phyloP scores from a whole-genome alignment of 2,113 vertebrate species.

The Sarotherodon lohbergeri region DNA sequence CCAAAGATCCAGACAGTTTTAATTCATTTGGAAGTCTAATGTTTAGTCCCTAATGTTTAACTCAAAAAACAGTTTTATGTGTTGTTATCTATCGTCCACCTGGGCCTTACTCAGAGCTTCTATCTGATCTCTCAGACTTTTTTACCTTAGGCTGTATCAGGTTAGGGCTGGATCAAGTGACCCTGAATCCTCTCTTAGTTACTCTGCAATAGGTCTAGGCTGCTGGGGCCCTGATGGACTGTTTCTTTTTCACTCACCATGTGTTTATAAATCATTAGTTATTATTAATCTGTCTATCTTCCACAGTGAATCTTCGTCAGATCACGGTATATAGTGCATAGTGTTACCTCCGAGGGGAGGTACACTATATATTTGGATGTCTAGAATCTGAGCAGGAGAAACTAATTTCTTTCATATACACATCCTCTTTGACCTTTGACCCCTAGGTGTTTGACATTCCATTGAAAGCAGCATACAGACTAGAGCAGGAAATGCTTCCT shows the following conservation, averaged over 20 bases:
- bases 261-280: neutral
- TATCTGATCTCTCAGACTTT: neutral
- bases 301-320: neutral
- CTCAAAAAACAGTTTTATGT: neutral
- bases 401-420: constrained; percentile 16
- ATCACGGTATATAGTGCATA: neutral
- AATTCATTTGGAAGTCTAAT: neutral
- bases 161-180: neutral
- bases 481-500: constrained; percentile 48
- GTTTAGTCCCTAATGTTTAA: neutral
- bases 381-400: constrained; percentile 10
- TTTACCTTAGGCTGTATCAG: neutral
- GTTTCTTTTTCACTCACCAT: neutral
- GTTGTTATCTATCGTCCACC: neutral
- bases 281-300: neutral
- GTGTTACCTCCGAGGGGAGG: neutral
- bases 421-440: constrained; percentile 18
- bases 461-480: constrained; percentile 2
- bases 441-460: constrained; percentile 20
- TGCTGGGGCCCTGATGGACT: neutral
- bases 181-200: neutral
- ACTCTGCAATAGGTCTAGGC: neutral
- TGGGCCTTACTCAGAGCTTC: neutral
- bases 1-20: neutral
- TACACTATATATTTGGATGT: neutral